Conservation (phyloP, 2,888 invertebrate species). For the Idaea straminata region DNA sequence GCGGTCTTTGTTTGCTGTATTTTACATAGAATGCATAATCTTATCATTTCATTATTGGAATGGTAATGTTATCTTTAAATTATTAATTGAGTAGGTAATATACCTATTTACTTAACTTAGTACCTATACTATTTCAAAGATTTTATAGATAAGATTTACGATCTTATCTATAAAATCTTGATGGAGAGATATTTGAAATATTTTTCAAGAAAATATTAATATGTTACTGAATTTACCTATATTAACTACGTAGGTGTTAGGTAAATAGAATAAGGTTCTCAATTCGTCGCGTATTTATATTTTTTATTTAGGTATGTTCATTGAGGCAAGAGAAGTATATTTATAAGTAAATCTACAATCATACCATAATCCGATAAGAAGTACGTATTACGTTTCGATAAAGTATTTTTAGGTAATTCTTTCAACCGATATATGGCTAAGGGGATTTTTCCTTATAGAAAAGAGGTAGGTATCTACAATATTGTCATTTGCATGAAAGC, state of each 20-base stretch:
- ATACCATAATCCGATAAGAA: slow-evolving; percentile 4
- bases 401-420: background rate
- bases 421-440: background rate
- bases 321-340: no score
- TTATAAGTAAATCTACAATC: no score
- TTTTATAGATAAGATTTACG: slow-evolving; percentile 40
- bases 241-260: no score
- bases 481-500: slow-evolving; percentile 47
- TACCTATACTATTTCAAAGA: slow-evolving; percentile 29
- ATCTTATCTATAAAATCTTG: no score
- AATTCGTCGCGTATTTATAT: no score
- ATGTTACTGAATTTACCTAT: no score
- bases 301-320: no score
- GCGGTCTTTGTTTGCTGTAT: slow-evolving; percentile 14
- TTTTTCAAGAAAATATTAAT: no score
- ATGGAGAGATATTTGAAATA: no score
- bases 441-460: background rate
- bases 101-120: background rate
- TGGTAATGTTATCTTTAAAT: background rate
- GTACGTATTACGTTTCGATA: background rate
- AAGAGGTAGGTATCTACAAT: slow-evolving; percentile 11
- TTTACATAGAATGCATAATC: slow-evolving; percentile 29
- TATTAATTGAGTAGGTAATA: background rate
- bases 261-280: no score
- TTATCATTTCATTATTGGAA: slow-evolving; percentile 31